Evolutionary conservation across 92 coral and sea anemone genomes (phyloP).

Genomic region (Paramuricea clavata): DNA sequence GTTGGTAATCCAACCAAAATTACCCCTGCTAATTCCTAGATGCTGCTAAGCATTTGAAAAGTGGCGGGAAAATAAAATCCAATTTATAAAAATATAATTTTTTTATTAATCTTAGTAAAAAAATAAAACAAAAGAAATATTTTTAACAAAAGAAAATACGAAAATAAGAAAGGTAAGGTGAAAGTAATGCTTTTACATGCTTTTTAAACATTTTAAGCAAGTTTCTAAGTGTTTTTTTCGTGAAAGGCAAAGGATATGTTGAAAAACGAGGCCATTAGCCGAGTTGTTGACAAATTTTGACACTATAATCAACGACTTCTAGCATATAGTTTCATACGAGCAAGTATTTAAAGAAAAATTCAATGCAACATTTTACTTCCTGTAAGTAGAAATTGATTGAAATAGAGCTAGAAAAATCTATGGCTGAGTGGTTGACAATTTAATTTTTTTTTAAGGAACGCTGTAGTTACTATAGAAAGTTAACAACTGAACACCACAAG

Average conservation of each 20-base stretch:
- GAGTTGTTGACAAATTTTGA: not conserved
- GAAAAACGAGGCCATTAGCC: not conserved
- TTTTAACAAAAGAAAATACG: not conserved
- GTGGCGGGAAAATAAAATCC: not conserved
- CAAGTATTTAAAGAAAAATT: no score
- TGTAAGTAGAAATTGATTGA: not conserved
- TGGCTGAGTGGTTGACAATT: no score
- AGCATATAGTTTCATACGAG: no score
- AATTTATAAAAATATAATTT: not conserved
- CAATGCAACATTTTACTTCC: not conserved
- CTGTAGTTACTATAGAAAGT: not conserved
- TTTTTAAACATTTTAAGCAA: no score
- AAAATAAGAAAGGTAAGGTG: not conserved
- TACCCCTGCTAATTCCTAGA: not conserved
- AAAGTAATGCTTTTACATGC: no score
- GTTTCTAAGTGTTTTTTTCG: not conserved
- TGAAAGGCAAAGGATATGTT: not conserved
- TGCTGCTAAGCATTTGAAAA: not conserved
- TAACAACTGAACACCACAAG: not conserved
- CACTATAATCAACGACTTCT: no score
- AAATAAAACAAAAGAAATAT: not conserved
- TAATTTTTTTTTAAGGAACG: not conserved
- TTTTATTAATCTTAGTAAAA: not conserved
- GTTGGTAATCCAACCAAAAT: not conserved
- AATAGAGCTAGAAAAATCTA: not conserved